Base-by-base conservation (phyloP, 2,888 invertebrate genomes). In the Tenthredo amoena region DNA sequence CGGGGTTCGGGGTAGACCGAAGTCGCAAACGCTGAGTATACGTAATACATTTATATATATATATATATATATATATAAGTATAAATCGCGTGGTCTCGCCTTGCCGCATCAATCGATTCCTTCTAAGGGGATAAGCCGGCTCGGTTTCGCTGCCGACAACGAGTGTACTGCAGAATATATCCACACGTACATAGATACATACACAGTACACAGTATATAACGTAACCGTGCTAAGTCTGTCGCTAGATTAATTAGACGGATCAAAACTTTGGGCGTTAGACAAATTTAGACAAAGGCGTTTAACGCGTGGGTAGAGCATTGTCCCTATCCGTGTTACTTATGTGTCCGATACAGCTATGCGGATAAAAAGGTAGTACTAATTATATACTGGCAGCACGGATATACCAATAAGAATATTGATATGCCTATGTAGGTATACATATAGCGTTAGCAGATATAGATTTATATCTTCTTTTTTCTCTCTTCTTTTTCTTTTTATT, bases 21-120 rank as follows among this genome's bases (percentile, higher is more conserved):
- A 74, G 40, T 43, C 43, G 74, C 43, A 40, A 43, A 21, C 43
- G 43, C 43, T 34, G 68, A 68, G 34, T 37, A 72, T 21, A 72
- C 71, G 71, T 72, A 72, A 72, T n/a, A 72, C 71, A 15, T 40
- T 6, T 18, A n/a, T 72, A 72, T 7, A 43, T n/a, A 26, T 7
- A n/a, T 15, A 34, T 26, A 40, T n/a, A n/a, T 40, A 62, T 34
- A n/a, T 15, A 7, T 31, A 62, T 50, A 50, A n/a, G n/a, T n/a
- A n/a, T 31, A 62, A 62, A 62, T 58, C 81, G 81, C 58, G 58
- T 81, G 81, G 58, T 81, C 34, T 62, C 18, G 81, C 37, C 62
- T 81, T 81, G 81, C 62, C 81, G 65, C 83, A 71, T 83, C 83
- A 71, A 83, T 83, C 83, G 83, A 83, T 83, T 83, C 83, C 83